Base-by-base conservation (phyloP, 2,113 vertebrate genomes). In the Cyprinodon brontotheroides region DNA sequence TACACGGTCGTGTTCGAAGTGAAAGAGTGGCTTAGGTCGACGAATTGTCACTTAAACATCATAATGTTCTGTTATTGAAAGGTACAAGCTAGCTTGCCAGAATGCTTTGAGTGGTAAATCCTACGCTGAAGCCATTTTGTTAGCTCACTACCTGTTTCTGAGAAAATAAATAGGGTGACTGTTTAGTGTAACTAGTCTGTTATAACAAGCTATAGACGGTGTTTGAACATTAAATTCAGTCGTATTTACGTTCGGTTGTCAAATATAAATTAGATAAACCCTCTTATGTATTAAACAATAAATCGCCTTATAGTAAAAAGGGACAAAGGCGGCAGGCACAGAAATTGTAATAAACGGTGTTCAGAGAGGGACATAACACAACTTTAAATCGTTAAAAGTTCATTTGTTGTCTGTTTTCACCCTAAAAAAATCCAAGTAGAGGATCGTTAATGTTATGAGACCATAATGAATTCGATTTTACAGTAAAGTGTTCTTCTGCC, bases 121-220 rank as follows among this genome's bases (percentile, higher is more conserved):
- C 13, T 60, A 77, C 65, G 50, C 20, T 82, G 81, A 80, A 88
- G 79, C 89, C 87, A 90, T 89, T 88, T 91, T 92, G 75, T 78
- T 72, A 72, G 48, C 75, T 68, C 74, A 66, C 65, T 87, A 68
- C 76, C 57, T 62, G 60, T 70, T 80, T 64, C 75, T 65, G 48
- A 3, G 15, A n/a, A 17, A 38, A 59, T 20, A 45, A 8, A 60
- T 22, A 47, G 4, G 2, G 1, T 36, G 14, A n/a, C 11, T 11
- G 15, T 75, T 38, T 17, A 11, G 3, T 9, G 3, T 6, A 11
- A 1, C 29, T 43, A 12, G 7, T 1, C 0, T 0, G 3, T 36
- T 40, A 40, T 64, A 57, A 37, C 37, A 12, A 15, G 5, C 12
- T 0, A 20, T 0, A 37, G 17, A 9, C 50, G 8, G n/a, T 36